A percentile compares a stretch with the other conserved stretches of the same genome.
These are phyloP conservation scores for Sakesphorus luctuosus DNA, from an alignment of 2,113 vertebrate species.

Conservation along the genomic window DNA sequence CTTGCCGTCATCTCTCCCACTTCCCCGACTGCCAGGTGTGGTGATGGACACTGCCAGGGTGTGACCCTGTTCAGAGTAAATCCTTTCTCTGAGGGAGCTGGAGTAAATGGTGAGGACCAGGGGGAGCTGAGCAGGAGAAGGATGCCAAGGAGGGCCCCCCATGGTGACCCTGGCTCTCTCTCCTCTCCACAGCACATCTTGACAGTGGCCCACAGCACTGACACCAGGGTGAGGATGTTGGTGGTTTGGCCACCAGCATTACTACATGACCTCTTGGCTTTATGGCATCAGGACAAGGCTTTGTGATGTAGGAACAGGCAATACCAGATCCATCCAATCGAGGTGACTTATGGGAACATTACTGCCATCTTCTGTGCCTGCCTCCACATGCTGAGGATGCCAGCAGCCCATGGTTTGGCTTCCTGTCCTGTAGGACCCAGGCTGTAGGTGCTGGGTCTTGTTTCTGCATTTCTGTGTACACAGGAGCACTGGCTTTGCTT, in stretches of 20 bases:
- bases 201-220: accelerated
- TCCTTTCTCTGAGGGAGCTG: background rate
- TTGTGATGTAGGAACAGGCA: background rate
- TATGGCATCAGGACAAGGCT: background rate
- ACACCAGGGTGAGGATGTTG: accelerated
- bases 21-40: background rate
- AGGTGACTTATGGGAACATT: background rate
- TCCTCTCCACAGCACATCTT: background rate
- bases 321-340: background rate
- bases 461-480: background rate
- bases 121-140: background rate
- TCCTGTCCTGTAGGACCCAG: background rate
- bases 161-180: background rate
- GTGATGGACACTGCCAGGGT: background rate
- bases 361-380: background rate
- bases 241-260: background rate
- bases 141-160: background rate
- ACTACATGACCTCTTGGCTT: accelerated
- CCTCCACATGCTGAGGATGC: accelerated
- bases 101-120: background rate
- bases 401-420: accelerated
- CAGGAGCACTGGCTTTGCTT: background rate
- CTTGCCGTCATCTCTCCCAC: accelerated
- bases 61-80: background rate
- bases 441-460: accelerated